These are phyloP conservation scores for Elaphurus davidianus DNA, from an alignment of 2,113 vertebrate species.

Conservation along the genomic window DNA sequence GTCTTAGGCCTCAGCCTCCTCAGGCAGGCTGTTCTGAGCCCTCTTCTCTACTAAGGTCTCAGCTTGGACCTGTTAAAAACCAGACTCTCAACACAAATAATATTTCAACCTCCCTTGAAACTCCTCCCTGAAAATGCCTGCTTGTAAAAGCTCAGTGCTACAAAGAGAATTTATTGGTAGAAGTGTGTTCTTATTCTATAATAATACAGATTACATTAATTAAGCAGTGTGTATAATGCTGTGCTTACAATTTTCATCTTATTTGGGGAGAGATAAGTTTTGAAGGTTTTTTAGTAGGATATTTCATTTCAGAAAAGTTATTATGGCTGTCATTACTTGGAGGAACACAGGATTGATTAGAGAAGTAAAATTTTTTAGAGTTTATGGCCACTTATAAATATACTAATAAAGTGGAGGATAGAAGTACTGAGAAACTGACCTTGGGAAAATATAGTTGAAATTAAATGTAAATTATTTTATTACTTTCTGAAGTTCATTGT, in stretches of 20 bases:
- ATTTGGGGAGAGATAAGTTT: neutral
- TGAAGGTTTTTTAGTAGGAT: neutral
- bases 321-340: neutral
- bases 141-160: neutral
- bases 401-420: neutral
- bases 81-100: neutral
- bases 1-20: neutral
- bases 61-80: neutral
- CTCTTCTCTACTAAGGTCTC: neutral
- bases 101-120: neutral
- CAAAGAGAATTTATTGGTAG: neutral
- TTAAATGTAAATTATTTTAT: neutral
- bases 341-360: neutral
- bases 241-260: neutral
- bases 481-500: neutral
- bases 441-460: neutral
- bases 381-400: neutral
- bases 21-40: neutral
- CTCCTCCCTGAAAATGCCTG: neutral
- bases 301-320: neutral
- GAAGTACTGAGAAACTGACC: neutral
- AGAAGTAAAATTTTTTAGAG: neutral
- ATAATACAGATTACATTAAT: neutral
- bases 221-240: neutral
- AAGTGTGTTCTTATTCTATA: neutral